Evolutionary conservation across 2,888 invertebrate species (phyloP).

Genomic region (Ceramica pisi): DNA sequence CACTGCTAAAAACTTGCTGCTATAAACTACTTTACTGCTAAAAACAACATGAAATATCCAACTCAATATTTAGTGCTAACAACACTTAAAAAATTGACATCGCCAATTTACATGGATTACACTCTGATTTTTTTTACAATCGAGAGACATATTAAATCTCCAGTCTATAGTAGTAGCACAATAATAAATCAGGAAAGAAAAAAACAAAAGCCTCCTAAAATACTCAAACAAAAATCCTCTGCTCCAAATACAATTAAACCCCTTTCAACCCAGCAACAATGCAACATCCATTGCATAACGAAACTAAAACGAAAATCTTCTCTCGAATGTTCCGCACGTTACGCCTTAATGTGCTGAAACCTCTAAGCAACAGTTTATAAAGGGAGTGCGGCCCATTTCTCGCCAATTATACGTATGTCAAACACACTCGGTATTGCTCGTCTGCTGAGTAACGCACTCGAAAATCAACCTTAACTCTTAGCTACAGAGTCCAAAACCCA

Average conservation of each 20-base stretch:
- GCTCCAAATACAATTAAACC: not conserved
- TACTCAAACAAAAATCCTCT: not conserved
- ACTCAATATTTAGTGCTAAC: too few relatives aligned
- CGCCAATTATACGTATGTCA: slow-evolving; percentile 88
- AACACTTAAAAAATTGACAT: not conserved
- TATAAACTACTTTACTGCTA: not conserved
- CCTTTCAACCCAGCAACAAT: slow-evolving; percentile 33
- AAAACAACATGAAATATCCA: not conserved
- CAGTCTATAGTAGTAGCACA: not conserved
- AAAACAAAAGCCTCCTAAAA: not conserved
- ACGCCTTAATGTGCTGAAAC: slow-evolving; percentile 61
- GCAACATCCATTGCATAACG: slow-evolving; percentile 42
- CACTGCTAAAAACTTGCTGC: too few relatives aligned
- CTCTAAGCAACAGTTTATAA: slow-evolving; percentile 80
- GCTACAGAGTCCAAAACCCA: slow-evolving; percentile 60
- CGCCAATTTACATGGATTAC: not conserved
- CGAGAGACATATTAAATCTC: not conserved
- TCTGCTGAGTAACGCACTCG: slow-evolving; percentile 40
- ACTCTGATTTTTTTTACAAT: not conserved
- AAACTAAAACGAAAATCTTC: slow-evolving; percentile 49
- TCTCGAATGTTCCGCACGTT: slow-evolving; percentile 60
- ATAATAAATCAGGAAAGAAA: too few relatives aligned
- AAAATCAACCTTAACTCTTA: slow-evolving; percentile 62
- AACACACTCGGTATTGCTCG: slow-evolving; percentile 78
- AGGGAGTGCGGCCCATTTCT: slow-evolving; percentile 83